A percentile compares a stretch with the other conserved stretches of the same genome.
phyloP scores from a whole-genome alignment of 2,113 vertebrate genomes.

The Phylloscopus whistleri region DNA sequence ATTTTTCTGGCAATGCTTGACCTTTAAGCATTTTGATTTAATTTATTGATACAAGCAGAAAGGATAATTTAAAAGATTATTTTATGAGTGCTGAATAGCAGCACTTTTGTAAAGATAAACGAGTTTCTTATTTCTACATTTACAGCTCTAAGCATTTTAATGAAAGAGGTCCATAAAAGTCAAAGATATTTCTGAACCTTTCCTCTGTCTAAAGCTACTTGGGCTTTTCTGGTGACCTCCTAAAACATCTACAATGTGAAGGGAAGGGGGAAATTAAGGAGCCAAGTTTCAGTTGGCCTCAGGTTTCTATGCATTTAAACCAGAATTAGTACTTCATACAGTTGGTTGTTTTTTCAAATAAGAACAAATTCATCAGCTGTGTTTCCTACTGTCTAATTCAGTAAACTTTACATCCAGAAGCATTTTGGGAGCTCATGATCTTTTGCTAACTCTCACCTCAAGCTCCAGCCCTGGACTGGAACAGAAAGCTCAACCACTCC shows the following conservation, averaged over 20 bases:
- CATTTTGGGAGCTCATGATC: not conserved
- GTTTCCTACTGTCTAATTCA: not conserved
- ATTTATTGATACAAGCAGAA: slow-evolving; percentile 59
- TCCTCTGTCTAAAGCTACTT: not conserved
- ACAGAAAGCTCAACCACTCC: not conserved
- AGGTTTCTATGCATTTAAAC: not conserved
- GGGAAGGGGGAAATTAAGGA: not conserved
- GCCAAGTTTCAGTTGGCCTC: not conserved
- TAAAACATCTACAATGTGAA: not conserved
- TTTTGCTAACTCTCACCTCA: not conserved
- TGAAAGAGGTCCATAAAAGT: slow-evolving; percentile 55
- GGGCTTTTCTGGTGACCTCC: not conserved
- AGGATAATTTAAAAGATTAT: slow-evolving; percentile 54
- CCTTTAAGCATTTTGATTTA: slow-evolving; percentile 48
- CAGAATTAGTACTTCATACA: not conserved
- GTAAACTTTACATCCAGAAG: not conserved
- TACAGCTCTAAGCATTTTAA: slow-evolving; percentile 63
- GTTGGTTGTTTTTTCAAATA: not conserved
- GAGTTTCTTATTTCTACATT: slow-evolving; percentile 57
- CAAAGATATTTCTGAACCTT: slow-evolving; percentile 52
- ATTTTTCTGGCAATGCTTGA: slow-evolving; percentile 48
- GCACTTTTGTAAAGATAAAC: slow-evolving; percentile 58
- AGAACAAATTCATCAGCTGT: not conserved
- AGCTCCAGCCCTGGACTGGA: not conserved
- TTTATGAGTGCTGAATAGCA: slow-evolving; percentile 22